Percentiles rank a stretch among this genome's conserved stretches.
Evolutionary conservation across 2,888 invertebrate genomes (phyloP).

Genomic region (Tipula helvola): DNA sequence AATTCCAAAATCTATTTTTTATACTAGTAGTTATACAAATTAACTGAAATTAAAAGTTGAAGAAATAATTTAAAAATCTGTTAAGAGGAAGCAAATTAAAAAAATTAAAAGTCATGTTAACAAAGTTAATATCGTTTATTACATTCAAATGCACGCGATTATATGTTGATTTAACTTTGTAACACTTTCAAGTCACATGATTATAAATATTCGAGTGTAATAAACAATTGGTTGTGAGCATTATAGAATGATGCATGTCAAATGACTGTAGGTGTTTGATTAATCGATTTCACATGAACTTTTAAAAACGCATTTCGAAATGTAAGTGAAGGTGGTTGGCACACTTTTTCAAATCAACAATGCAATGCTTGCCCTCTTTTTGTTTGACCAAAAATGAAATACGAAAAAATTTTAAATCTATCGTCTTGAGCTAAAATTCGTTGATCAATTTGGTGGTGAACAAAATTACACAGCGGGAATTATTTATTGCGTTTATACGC

Average conservation of each 20-base stretch:
- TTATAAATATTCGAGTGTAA: neutral
- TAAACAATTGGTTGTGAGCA: neutral
- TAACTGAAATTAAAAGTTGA: neutral
- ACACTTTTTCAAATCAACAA: neutral
- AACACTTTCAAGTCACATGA: neutral
- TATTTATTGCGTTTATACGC: neutral
- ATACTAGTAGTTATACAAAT: neutral
- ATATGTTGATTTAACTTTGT: neutral
- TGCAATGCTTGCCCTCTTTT: neutral
- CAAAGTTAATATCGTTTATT: neutral
- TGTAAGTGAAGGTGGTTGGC: neutral
- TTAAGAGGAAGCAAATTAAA: neutral
- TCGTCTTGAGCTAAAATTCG: neutral
- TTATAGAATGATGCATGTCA: neutral
- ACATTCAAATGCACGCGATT: neutral
- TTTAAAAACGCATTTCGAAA: neutral
- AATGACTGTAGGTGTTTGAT: neutral
- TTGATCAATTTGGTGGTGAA: neutral
- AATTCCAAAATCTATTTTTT: neutral
- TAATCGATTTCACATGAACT: neutral
- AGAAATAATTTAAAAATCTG: neutral
- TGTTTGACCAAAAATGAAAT: neutral
- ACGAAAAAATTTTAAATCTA: neutral
- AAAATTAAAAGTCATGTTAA: neutral
- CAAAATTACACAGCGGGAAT: neutral